Conservation (phyloP, 2,797 vertebrate genomes). For the Iguana delicatissima region DNA sequence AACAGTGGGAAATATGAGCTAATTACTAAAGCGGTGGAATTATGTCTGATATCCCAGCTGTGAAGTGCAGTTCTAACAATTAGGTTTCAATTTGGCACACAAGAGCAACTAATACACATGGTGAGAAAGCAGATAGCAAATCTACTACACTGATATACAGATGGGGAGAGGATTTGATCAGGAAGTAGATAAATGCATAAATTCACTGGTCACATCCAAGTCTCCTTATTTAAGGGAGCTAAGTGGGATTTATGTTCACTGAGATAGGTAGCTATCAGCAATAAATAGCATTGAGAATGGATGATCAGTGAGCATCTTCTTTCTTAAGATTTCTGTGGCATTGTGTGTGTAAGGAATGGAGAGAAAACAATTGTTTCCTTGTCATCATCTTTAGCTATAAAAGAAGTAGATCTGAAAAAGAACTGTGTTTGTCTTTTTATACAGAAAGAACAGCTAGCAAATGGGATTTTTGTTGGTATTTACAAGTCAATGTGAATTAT, state of each 20-base stretch:
- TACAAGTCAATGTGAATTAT: constrained; percentile 34
- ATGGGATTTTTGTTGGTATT: constrained; percentile 13
- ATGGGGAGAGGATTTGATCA: not conserved
- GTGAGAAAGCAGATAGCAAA: constrained; percentile 22
- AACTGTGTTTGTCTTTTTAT: not conserved
- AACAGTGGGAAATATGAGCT: constrained; percentile 10
- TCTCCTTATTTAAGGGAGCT: not conserved
- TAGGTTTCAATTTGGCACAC: constrained; percentile 25
- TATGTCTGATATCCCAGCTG: constrained; percentile 28
- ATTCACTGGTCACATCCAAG: not conserved
- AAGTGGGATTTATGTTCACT: constrained; percentile 45
- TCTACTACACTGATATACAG: constrained; percentile 9
- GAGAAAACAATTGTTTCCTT: not conserved
- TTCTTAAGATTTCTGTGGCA: constrained; percentile 7
- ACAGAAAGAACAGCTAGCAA: constrained; percentile 30
- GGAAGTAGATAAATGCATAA: not conserved
- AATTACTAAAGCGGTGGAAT: constrained; percentile 25
- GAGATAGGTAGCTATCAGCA: constrained; percentile 51
- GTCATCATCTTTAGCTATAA: not conserved
- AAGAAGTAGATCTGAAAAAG: not conserved
- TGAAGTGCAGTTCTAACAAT: constrained; percentile 32
- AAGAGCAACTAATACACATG: constrained; percentile 6
- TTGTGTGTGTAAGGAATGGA: rapidly evolving
- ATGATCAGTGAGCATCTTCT: constrained; percentile 17
- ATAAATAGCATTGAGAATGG: constrained; percentile 46